These are phyloP conservation scores for Anagrus nilaparvatae DNA, from an alignment of 1,140 invertebrate genomes.

Conservation along the genomic window DNA sequence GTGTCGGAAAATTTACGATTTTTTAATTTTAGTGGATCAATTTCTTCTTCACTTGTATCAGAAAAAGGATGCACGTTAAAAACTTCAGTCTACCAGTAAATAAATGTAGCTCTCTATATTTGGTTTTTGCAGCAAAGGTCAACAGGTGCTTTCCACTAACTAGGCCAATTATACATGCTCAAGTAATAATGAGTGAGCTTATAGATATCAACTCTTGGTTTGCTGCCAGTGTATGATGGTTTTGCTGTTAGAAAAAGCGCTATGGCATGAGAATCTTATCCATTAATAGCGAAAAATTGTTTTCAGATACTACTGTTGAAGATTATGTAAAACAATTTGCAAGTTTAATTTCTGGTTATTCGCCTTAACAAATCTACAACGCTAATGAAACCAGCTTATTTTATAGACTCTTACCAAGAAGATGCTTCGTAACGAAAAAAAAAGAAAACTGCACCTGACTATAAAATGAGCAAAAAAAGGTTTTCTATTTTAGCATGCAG, in stretches of 20 bases:
- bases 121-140: not conserved
- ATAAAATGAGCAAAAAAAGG: constrained; percentile 13
- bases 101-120: not conserved
- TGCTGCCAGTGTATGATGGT: constrained; percentile 19
- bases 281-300: constrained; percentile 19
- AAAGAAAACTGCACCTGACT: not conserved
- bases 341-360: too few relatives aligned
- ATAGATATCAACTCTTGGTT: constrained; percentile 5
- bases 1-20: too few relatives aligned
- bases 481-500: too few relatives aligned
- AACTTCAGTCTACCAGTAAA: too few relatives aligned
- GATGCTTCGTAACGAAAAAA: not conserved
- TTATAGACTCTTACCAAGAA: constrained; percentile 5
- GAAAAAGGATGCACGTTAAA: too few relatives aligned
- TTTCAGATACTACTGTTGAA: constrained; percentile 3
- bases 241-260: constrained; percentile 18
- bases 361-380: too few relatives aligned
- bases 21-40: too few relatives aligned
- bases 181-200: not conserved
- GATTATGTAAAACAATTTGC: constrained; percentile 10
- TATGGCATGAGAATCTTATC: constrained; percentile 15
- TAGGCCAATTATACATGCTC: not conserved
- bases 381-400: constrained; percentile 5
- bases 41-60: too few relatives aligned
- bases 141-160: not conserved